Evolutionary conservation across 2,888 invertebrate genomes (phyloP).

Genomic region (Prenolepis imparis): DNA sequence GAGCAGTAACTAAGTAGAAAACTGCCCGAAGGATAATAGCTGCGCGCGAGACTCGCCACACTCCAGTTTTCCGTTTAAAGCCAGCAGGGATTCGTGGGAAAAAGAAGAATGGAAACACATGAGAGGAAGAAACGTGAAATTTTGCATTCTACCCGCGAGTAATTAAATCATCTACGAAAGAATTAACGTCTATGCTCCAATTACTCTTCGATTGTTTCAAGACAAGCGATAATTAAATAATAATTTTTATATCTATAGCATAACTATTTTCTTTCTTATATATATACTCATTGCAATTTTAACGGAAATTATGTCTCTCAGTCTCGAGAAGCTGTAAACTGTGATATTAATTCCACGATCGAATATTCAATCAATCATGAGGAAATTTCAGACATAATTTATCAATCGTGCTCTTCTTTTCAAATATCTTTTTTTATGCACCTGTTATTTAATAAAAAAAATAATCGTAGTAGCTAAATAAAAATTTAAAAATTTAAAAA

Average conservation of each 20-base stretch:
- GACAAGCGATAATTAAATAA: background rate
- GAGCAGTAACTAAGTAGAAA: constrained; percentile 80
- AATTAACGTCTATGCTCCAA: background rate
- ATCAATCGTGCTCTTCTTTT: background rate
- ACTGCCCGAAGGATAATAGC: constrained; percentile 83
- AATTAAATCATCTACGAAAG: constrained; percentile 1
- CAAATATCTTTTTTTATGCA: background rate
- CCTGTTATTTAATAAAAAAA: background rate
- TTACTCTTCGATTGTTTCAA: background rate
- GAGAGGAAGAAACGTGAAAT: background rate
- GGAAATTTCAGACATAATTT: background rate
- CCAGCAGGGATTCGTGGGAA: constrained; percentile 28
- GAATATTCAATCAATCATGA: background rate
- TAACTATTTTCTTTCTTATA: background rate
- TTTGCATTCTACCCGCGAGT: background rate
- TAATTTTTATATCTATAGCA: background rate
- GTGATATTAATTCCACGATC: background rate
- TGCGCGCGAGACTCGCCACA: constrained; percentile 68
- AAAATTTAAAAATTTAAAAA: no score
- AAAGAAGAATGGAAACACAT: constrained; percentile 23
- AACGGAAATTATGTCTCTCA: background rate
- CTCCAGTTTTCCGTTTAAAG: constrained; percentile 43
- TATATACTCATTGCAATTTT: background rate
- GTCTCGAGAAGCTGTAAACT: background rate
- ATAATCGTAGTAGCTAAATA: background rate